Base-by-base conservation (phyloP, 1,140 invertebrate species). In the Hylyphantes graminicola region DNA sequence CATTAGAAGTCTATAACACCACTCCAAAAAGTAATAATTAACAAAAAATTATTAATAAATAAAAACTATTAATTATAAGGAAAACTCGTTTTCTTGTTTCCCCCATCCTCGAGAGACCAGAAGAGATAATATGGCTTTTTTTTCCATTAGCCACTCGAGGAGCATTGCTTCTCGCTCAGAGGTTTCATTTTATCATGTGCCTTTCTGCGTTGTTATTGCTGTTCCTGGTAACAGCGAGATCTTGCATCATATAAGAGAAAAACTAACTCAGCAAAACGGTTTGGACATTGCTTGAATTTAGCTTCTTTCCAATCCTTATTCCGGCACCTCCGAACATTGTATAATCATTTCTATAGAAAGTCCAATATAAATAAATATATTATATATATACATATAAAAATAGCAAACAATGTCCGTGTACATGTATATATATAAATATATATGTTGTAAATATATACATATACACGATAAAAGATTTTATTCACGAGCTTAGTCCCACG, bases 131-230 rank as follows among this genome's bases (percentile, higher is more conserved):
- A 51, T 70, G 64, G 74, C 54, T 63, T 61, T 73, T 35, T 83
- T 74, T 75, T 74, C 80, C 80, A 72, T 83, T 72, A 83, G 80
- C 80, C 80, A 83, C 80, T 83, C 57, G 61, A 35, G 15, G 82
- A 85, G 74, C 82, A 35, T 17, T 70, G 35, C 73, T 51, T 73
- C 82, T 85, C 74, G 15, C 74, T 85, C 21, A 72, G 84, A 85
- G 76, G 70, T 85, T 85, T 85, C 76, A 85, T 85, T 77, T 85
- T 85, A 85, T 85, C 84, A 85, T 85, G 84, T 85, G 84, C 84
- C 84, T 85, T 85, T 85, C 75, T 85, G 84, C 84, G 75, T 85
- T 85, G 83, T 85, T 85, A 78, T 74, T 79, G 76, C 68, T 79
- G 84, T 85, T 63, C 61, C 70, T 61, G 59, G 19, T 19, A 81